Evolutionary conservation across 2,888 invertebrate species (phyloP).

Genomic region (Rhogogaster chlorosoma): DNA sequence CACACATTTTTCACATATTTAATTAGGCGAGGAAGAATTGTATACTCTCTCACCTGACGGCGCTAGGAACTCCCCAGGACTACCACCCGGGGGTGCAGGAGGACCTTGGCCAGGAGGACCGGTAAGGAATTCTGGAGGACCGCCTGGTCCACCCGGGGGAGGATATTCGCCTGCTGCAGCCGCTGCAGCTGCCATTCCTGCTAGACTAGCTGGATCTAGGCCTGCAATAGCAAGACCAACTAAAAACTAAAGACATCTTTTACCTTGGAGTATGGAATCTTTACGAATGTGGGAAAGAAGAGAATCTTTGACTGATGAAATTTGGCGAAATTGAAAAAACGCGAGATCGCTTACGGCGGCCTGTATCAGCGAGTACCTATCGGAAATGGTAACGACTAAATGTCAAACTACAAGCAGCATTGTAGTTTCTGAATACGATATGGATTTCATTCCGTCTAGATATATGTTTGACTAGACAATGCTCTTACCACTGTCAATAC

Average conservation of each 20-base stretch:
- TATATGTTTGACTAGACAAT: neutral
- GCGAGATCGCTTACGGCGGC: neutral
- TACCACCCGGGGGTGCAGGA: constrained; percentile 74
- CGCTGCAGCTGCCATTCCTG: constrained; percentile 75
- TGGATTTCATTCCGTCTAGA: neutral
- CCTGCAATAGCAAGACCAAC: constrained; percentile 67
- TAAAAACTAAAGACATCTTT: constrained; percentile 41
- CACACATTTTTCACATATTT: neutral
- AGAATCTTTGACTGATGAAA: neutral
- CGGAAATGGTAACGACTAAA: neutral
- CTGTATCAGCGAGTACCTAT: neutral
- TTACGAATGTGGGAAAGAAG: neutral
- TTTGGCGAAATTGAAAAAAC: neutral
- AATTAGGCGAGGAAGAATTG: neutral
- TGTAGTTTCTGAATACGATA: neutral
- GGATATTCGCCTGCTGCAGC: constrained; percentile 76
- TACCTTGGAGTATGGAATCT: neutral
- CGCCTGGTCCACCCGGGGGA: constrained; percentile 75
- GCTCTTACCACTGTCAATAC: neutral
- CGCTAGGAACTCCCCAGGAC: constrained; percentile 76
- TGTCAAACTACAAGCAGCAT: neutral
- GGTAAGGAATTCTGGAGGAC: constrained; percentile 76
- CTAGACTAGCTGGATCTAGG: constrained; percentile 75
- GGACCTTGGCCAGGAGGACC: constrained; percentile 76
- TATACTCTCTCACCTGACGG: constrained; percentile 71